Base-by-base conservation (phyloP, 2,888 invertebrate species). In the Drosophila merina region DNA sequence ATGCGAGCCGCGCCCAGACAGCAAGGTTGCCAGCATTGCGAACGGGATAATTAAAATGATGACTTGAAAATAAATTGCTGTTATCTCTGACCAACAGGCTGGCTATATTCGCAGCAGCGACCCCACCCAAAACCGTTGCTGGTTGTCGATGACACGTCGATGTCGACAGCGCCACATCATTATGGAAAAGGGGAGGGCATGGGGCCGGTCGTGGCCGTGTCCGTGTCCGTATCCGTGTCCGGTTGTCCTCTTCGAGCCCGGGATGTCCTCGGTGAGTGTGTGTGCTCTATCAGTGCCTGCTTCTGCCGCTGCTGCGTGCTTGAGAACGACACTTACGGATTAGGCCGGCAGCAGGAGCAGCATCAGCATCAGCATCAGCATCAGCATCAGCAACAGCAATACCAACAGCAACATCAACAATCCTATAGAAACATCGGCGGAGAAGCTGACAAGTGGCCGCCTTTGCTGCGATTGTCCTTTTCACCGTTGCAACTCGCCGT, bases 41-140 rank as follows among this genome's bases (percentile, higher is more conserved):
- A 88, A 88, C 79, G 80, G 88, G 88, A 89, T 89, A 89, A 90
- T 90, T 89, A 89, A 90, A 90, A 88, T 89, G 89, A 89, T 89
- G 90, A 90, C 89, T 89, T 88, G 87, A 85, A 89, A 88, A 89
- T 89, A 90, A 89, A 90, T 90, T 89, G 83, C 77, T 79, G 89
- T 90, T 90, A 90, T 90, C 90, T 90, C 84, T 89, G 90, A 89
- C 89, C 90, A 90, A 82, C 89, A 90, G 89, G 64, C 86, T 77
- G 77, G 60, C 79, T 47, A 52, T n/a, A 38, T 10, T 52, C 26
- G 40, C 40, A 25, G 26, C 26, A 12, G 44, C 45, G 57, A 54
- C 57, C 67, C 66, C 57, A 52, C 73, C 72, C 72, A 70, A 71
- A 55, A 60, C 62, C 54, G 49, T 44, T 50, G 71, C 69, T 54